A percentile compares a stretch with the other conserved stretches of the same genome.
These are phyloP conservation scores for Sebastes itinus DNA, from an alignment of 2,797 vertebrate species.

Conservation along the genomic window DNA sequence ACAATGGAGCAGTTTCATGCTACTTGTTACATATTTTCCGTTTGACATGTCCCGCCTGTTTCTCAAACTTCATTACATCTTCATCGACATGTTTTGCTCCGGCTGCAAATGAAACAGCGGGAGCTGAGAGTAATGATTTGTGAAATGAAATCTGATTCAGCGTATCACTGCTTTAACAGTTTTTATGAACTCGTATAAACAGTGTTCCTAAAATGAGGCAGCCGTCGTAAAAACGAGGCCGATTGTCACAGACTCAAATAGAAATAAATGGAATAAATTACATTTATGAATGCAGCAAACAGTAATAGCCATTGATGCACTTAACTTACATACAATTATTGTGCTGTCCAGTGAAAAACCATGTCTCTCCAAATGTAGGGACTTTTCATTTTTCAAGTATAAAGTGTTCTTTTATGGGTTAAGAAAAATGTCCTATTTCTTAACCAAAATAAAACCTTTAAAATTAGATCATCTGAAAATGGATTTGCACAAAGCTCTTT, in stretches of 20 bases:
- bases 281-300: neutral
- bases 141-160: constrained; percentile 68
- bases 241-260: constrained; percentile 2
- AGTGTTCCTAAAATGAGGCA: constrained; percentile 23
- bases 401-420: neutral
- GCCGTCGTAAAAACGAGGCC: constrained; percentile 5
- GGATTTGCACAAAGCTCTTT: neutral
- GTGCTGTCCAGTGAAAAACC: neutral
- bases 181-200: constrained; percentile 54
- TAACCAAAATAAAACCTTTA: neutral
- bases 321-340: neutral
- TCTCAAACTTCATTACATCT: constrained; percentile 64
- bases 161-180: constrained; percentile 43
- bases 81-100: constrained; percentile 50
- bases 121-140: constrained; percentile 62
- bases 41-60: constrained; percentile 54
- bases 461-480: neutral
- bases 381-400: neutral
- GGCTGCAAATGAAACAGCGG: constrained; percentile 56
- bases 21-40: constrained; percentile 68
- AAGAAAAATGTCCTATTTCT: neutral
- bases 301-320: neutral
- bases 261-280: constrained; percentile 4
- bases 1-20: constrained; percentile 63
- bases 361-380: neutral